phyloP scores from a whole-genome alignment of 2,113 vertebrate species.

The Kryptolebias marmoratus region DNA sequence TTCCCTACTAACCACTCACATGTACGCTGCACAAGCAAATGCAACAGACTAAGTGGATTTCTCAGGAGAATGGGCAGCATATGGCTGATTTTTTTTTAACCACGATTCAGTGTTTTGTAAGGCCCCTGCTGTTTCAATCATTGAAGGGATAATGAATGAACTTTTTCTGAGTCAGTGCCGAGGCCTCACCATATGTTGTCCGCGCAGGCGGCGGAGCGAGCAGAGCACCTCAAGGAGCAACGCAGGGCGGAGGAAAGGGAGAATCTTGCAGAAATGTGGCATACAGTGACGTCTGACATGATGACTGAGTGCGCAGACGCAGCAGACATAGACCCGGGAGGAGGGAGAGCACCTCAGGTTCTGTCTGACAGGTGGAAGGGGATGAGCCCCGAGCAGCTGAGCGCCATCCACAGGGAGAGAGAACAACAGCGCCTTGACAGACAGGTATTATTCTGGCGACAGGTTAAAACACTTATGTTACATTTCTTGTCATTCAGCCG shows the following conservation, averaged over 20 bases:
- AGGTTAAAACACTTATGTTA: not conserved
- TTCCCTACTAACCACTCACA: slow-evolving; percentile 61
- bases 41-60: slow-evolving; percentile 38
- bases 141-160: slow-evolving; percentile 20
- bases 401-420: slow-evolving; percentile 68
- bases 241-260: slow-evolving; percentile 57
- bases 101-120: slow-evolving; percentile 19
- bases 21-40: slow-evolving; percentile 41
- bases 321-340: slow-evolving; percentile 35
- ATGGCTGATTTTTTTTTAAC: slow-evolving; percentile 35
- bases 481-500: not conserved
- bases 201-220: slow-evolving; percentile 71
- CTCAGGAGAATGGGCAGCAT: slow-evolving; percentile 39
- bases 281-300: slow-evolving; percentile 79
- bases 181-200: slow-evolving; percentile 6
- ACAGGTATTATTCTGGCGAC: slow-evolving; percentile 62
- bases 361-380: slow-evolving; percentile 81
- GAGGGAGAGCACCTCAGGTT: slow-evolving; percentile 36
- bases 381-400: slow-evolving; percentile 76
- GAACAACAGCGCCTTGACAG: slow-evolving; percentile 67
- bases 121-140: slow-evolving; percentile 11
- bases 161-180: slow-evolving; percentile 10
- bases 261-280: slow-evolving; percentile 68
- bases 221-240: slow-evolving; percentile 56
- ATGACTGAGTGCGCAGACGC: slow-evolving; percentile 77